A percentile compares a stretch with the other conserved stretches of the same genome.
phyloP scores from a whole-genome alignment of 2,888 invertebrate genomes.

The Tachina grossa region DNA sequence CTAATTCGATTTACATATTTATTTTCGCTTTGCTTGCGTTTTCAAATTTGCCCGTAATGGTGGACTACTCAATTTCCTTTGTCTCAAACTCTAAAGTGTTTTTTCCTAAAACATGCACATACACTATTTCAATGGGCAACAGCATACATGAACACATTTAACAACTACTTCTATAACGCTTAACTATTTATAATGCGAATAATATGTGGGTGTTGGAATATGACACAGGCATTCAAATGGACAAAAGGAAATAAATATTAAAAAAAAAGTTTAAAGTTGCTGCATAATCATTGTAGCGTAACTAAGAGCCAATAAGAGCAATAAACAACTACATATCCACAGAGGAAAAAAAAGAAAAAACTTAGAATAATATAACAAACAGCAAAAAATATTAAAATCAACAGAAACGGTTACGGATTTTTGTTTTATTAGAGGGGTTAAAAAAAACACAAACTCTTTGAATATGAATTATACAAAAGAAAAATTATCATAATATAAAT shows the following conservation, averaged over 20 bases:
- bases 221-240: slow-evolving; percentile 39
- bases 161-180: slow-evolving; percentile 33
- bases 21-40: background rate
- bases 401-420: slow-evolving; percentile 25
- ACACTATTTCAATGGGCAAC: slow-evolving; percentile 37
- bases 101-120: slow-evolving; percentile 61
- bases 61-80: slow-evolving; percentile 8
- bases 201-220: slow-evolving; percentile 57
- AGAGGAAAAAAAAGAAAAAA: background rate
- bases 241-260: slow-evolving; percentile 5
- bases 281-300: slow-evolving; percentile 61
- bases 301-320: slow-evolving; percentile 67
- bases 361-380: slow-evolving; percentile 34
- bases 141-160: slow-evolving; percentile 28
- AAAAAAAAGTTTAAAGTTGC: slow-evolving; percentile 23
- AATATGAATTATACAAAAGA: slow-evolving; percentile 27
- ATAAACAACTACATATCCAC: slow-evolving; percentile 41
- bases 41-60: background rate
- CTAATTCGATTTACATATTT: no score
- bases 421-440: slow-evolving; percentile 6
- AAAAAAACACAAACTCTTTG: slow-evolving; percentile 9
- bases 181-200: slow-evolving; percentile 23
- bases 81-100: slow-evolving; percentile 59
- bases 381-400: slow-evolving; percentile 51
- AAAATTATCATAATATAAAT: slow-evolving; percentile 52